phyloP scores from a whole-genome alignment of 2,888 invertebrate genomes.

The Ennomos erosarius region DNA sequence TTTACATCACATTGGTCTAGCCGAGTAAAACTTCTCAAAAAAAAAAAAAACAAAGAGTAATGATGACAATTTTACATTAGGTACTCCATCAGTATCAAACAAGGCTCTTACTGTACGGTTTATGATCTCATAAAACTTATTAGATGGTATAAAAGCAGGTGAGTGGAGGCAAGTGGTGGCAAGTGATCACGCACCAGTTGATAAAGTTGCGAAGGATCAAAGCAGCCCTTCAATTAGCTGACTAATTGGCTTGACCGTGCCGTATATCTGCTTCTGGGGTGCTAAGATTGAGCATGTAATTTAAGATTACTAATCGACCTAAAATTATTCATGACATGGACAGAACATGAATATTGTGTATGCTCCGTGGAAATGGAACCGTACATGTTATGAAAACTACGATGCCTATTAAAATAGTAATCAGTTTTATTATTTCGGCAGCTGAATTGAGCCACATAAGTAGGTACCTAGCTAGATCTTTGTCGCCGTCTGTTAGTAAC shows the following conservation, averaged over 20 bases:
- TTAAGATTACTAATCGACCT: not conserved
- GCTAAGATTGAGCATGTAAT: slow-evolving; percentile 46
- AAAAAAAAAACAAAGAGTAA: not conserved
- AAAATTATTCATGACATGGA: not conserved
- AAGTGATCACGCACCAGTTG: slow-evolving; percentile 53
- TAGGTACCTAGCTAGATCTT: too few species aligned
- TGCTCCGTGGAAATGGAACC: too few species aligned
- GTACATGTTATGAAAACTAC: too few species aligned
- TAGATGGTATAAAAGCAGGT: slow-evolving; percentile 25
- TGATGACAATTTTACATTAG: slow-evolving; percentile 4
- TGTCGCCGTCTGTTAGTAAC: too few species aligned
- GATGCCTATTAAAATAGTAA: too few species aligned
- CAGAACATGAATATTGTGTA: not conserved
- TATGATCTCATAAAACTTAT: slow-evolving; percentile 14
- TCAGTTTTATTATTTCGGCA: too few species aligned
- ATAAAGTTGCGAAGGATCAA: slow-evolving; percentile 64
- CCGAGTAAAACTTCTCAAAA: not conserved
- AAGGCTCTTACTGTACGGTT: slow-evolving; percentile 18
- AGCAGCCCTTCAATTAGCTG: slow-evolving; percentile 66
- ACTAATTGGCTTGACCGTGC: slow-evolving; percentile 79
- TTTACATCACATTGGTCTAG: not conserved
- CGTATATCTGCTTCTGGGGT: slow-evolving; percentile 22
- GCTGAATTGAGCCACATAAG: too few species aligned
- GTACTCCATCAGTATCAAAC: slow-evolving; percentile 8
- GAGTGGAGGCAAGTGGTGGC: slow-evolving; percentile 30